These are phyloP conservation scores for Euwallacea fornicatus DNA, from an alignment of 1,140 invertebrate species.

Conservation along the genomic window DNA sequence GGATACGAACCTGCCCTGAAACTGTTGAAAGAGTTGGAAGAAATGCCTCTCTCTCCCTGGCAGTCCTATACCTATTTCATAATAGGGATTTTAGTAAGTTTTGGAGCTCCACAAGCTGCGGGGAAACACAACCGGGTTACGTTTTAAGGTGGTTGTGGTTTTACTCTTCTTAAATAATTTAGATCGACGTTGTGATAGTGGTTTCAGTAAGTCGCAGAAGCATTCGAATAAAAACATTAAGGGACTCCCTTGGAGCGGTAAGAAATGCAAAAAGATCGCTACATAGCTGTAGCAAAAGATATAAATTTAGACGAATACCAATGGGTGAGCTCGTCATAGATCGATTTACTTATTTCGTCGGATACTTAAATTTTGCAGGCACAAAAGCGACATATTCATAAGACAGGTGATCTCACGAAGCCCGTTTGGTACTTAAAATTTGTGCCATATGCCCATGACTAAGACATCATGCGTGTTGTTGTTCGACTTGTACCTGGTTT, in stretches of 20 bases:
- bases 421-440: no score
- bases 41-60: conserved; percentile 70
- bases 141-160: conserved; percentile 22
- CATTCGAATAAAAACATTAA: conserved; percentile 11
- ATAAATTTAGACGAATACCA: background rate
- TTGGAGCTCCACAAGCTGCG: background rate
- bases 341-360: background rate
- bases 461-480: no score
- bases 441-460: no score
- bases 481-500: no score
- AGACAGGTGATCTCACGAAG: no score
- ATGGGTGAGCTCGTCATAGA: background rate
- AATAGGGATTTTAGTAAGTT: conserved; percentile 75
- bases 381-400: background rate
- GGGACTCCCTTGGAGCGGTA: conserved; percentile 14
- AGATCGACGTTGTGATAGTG: conserved; percentile 10
- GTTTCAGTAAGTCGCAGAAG: conserved; percentile 15
- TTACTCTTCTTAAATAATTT: conserved; percentile 20
- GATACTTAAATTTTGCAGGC: background rate
- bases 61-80: conserved; percentile 83
- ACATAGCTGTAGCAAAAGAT: background rate
- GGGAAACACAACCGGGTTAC: background rate
- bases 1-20: conserved; percentile 77
- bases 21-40: conserved; percentile 77
- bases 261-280: conserved; percentile 18